Evolutionary conservation across 1,140 invertebrate species (phyloP).

Genomic region (Luehdorfia chinensis): DNA sequence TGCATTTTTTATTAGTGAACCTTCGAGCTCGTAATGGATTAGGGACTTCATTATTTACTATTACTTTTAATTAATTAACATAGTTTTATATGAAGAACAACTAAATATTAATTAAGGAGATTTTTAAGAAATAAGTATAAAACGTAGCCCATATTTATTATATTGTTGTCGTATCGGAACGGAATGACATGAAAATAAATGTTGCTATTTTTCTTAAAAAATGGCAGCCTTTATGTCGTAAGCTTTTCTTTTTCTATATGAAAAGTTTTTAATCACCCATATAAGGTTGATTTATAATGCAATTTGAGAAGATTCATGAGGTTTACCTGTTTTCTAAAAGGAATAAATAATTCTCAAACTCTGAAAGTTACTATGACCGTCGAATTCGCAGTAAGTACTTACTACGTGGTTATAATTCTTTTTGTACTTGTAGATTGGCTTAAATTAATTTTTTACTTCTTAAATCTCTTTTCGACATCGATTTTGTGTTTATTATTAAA

Average conservation of each 20-base stretch:
- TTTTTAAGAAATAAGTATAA: no score
- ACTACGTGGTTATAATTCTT: conserved; percentile 69
- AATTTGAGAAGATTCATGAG: conserved; percentile 43
- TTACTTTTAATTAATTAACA: no score
- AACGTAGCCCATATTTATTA: no score
- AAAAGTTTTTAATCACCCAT: conserved; percentile 62
- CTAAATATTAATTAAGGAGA: no score
- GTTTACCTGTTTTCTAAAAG: conserved; percentile 36
- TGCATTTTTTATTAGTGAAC: no score
- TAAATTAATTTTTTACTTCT: conserved; percentile 33
- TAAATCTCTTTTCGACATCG: conserved; percentile 14
- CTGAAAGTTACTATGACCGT: conserved; percentile 53
- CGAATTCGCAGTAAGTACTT: conserved; percentile 57
- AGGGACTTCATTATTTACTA: no score
- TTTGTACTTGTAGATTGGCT: conserved; percentile 47
- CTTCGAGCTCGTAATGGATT: no score
- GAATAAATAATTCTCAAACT: conserved; percentile 43
- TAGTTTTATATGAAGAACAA: no score
- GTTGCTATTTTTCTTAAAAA: conserved; percentile 71
- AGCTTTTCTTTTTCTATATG: conserved; percentile 68
- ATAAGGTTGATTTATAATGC: conserved; percentile 61
- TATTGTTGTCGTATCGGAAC: conserved; percentile 20
- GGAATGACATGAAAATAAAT: conserved; percentile 45
- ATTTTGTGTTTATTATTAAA: conserved; percentile 16
- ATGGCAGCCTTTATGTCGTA: conserved; percentile 75